Evolutionary conservation across 2,888 invertebrate species (phyloP), one percentile per base, ranked within the genome.

Genomic region (Luffia ferchaultella): DNA sequence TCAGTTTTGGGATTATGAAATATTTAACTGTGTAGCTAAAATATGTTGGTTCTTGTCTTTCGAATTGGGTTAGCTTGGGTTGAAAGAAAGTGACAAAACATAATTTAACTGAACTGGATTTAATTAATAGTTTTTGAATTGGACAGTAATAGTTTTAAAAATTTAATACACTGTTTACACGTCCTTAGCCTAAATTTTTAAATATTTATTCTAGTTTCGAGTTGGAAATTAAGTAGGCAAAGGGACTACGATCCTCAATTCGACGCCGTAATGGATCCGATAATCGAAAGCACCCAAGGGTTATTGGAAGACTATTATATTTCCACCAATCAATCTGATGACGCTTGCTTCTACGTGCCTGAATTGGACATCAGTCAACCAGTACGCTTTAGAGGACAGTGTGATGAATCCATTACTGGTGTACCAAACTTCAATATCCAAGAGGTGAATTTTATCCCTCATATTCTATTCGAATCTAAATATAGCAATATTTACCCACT

Each of bases 311-410:
- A 63, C 0, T 80, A 70, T 55, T 82, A 77, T 54, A 49, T 48
- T n/a, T 1, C 50, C 0, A 76, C 73, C 12, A 62, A 60, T 43
- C 82, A 83, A 51, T 60, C 58, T 2, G 70, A 67, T n/a, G 73
- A 66, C 1, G 65, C 63, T 41, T 80, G 80, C 58, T 79, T 78
- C 65, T 79, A 77, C 50, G 57, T 79, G 2, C 80, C 80, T 0
- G 63, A 64, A 41, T 52, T 69, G 0, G 57, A 67, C 17, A 53
- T 56, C 1, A 56, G 64, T 18, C 53, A 57, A 40, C 67, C 71
- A 0, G 66, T 72, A 0, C 18, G 61, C 5, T 77, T 78, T 48
- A 71, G 78, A 63, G 77, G 76, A 53, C 67, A 67, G 15, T 80
- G 80, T 52, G 46, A 50, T 16, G 68, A 61, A 16, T 55, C 58